Evolutionary conservation across 1,140 invertebrate genomes (phyloP), one percentile per base, ranked within the genome.

Genomic region (Hylaeus volcanicus): DNA sequence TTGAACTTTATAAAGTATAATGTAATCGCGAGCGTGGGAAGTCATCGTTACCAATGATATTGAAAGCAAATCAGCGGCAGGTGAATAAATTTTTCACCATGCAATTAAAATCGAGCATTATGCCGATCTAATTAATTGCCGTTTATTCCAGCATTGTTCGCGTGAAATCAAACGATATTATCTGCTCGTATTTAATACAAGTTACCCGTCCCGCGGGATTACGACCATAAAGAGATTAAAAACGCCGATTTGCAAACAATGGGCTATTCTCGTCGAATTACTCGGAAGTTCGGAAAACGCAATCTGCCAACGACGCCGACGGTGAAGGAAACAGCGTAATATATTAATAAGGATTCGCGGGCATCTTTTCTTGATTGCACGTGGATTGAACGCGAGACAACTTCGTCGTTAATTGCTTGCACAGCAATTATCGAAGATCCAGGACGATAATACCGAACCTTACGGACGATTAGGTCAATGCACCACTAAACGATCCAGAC

Each of bases 341-440:
- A 51, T 43, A 41, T 70, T 68, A 68, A 75, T 75, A 66, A 65
- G 3, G 5, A 8, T 0, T 9, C 6, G 5, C 14, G 11, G 8
- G 2, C 5, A 15, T 71, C 66, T 64, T 48, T 73, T 58, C 39
- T 6, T 6, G 3, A 14, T 14, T 45, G 2, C 45, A 5, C 37
- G 26, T 2, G 45, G 48, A 63, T 5, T 37, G 48, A 48, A 37
- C 48, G 12, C 12, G 12, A 14, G 12, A 45, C 41, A 48, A 65
- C 39, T 65, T n/a, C 3, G 6, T n/a, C 53, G 65, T 68, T 85
- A 78, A 85, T 81, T 72, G 72, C 74, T 56, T n/a, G 53, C 56
- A 6, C 45, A 4, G 64, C 72, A 84, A 85, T 85, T 84, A 85
- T 84, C 84, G 82, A 76, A 60, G 43, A 81, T 64, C 39, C 73